These are phyloP conservation scores for Gambelia wislizenii DNA, from an alignment of 2,797 vertebrate species.

Conservation along the genomic window DNA sequence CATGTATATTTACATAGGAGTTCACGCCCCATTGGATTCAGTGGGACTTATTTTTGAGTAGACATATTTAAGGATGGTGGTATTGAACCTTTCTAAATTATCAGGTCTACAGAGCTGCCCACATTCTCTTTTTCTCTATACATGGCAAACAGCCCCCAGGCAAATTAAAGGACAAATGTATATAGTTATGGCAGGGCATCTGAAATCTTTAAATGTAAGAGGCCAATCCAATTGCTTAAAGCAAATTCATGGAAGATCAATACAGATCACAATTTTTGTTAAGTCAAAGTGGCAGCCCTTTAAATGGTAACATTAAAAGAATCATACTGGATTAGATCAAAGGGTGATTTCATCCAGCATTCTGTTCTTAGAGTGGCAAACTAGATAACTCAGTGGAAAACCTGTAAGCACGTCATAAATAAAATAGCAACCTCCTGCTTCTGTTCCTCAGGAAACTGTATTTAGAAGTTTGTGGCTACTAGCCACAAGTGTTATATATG, in stretches of 20 bases:
- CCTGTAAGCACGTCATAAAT: neutral
- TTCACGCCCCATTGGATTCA: neutral
- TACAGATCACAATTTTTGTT: neutral
- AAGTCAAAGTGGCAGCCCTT: neutral
- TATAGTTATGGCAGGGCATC: neutral
- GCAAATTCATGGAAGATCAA: neutral
- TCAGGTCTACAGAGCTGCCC: neutral
- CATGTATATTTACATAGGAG: neutral
- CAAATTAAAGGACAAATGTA: neutral
- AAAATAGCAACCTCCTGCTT: neutral
- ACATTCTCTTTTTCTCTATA: neutral
- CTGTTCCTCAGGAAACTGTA: neutral
- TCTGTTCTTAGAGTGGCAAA: neutral
- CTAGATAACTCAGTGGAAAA: neutral
- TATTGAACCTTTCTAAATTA: neutral
- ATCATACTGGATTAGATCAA: neutral
- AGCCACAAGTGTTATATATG: too few species aligned
- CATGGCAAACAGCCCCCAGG: neutral
- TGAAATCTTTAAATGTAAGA: neutral
- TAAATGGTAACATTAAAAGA: neutral
- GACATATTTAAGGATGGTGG: neutral
- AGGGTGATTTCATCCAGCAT: neutral
- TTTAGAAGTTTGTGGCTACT: neutral
- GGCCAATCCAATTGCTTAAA: neutral
- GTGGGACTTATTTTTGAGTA: neutral